Evolutionary conservation across 1,140 invertebrate genomes (phyloP), one percentile per base, ranked within the genome.

Genomic region (Propsilocerus akamusi): DNA sequence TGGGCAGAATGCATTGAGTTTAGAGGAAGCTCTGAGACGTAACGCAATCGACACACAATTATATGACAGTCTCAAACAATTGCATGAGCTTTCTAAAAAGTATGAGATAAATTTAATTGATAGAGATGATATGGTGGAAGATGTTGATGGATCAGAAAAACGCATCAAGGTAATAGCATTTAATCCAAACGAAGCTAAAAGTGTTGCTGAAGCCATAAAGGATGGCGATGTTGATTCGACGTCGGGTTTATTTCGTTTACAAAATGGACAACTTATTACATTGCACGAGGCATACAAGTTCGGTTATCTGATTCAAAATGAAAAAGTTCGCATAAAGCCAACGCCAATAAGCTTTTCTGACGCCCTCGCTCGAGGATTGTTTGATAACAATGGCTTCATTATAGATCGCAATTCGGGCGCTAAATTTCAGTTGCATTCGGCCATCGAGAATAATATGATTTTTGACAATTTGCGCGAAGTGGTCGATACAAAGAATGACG

Each of bases 251-350:
- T 75, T 83, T 24, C 63, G 71, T 30, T 68, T 77, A 54, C 71
- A 72, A 3, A 68, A 73, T 51, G 70, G 75, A 25, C 71, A 79
- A 58, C 70, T 74, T 12, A 68, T 90, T 37, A 80, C 89, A 65
- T 84, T 93, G 55, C 75, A 80, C 37, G 83, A 91, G 71, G 90
- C 87, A 3, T 80, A 90, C 57, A 83, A 91, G 62, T 70, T 75
- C 55, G 88, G 87, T 17, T 66, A 86, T 24, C 65, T 93, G 2
- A 72, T 86, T 37, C 82, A 91, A 71, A 77, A 83, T 4, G 75
- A 81, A 47, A 78, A 75, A 8, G 34, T 41, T 20, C 17, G 22
- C 17, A 41, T 41, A 14, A 41, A 41, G 22, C 22, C 34, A 8
- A 41, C 34, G 61, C 86, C 87, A 12, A 72, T 93, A 62, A 81